phyloP scores from a whole-genome alignment of 2,113 vertebrate genomes.

The Cynopterus brachyotis region DNA sequence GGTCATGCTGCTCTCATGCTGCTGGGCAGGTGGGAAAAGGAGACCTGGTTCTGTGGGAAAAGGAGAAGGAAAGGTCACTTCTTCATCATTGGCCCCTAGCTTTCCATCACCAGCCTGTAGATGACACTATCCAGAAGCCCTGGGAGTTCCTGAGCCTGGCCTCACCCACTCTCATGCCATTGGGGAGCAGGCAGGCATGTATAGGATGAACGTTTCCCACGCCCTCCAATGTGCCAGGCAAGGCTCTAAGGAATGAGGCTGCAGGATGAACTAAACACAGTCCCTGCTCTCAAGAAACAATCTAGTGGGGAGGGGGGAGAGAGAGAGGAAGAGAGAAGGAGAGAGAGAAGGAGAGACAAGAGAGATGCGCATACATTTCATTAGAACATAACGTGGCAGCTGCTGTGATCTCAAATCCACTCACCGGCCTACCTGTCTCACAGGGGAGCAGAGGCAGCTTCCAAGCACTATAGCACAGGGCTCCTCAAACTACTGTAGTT shows the following conservation, averaged over 20 bases:
- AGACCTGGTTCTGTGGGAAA: conserved; percentile 50
- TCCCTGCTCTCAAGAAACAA: neutral
- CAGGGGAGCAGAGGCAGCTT: neutral
- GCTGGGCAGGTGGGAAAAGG: conserved; percentile 67
- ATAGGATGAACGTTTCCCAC: neutral
- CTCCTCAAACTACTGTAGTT: neutral
- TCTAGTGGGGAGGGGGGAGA: neutral
- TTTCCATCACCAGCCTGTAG: neutral
- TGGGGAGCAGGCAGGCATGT: neutral
- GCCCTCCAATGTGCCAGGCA: neutral
- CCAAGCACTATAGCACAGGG: neutral
- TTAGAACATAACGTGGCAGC: neutral
- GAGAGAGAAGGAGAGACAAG: neutral
- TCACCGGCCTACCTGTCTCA: neutral
- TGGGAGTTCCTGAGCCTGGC: neutral
- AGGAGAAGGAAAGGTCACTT: conserved; percentile 43
- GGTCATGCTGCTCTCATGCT: conserved; percentile 78
- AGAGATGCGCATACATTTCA: neutral
- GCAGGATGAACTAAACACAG: neutral
- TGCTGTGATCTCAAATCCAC: neutral
- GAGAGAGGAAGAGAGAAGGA: neutral
- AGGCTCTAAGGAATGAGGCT: neutral
- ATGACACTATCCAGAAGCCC: neutral
- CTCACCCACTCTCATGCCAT: neutral
- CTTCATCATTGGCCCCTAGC: neutral